Evolutionary conservation across 2,113 vertebrate genomes (phyloP), one percentile per base, ranked within the genome.

Genomic region (Dryoscopus gambensis): DNA sequence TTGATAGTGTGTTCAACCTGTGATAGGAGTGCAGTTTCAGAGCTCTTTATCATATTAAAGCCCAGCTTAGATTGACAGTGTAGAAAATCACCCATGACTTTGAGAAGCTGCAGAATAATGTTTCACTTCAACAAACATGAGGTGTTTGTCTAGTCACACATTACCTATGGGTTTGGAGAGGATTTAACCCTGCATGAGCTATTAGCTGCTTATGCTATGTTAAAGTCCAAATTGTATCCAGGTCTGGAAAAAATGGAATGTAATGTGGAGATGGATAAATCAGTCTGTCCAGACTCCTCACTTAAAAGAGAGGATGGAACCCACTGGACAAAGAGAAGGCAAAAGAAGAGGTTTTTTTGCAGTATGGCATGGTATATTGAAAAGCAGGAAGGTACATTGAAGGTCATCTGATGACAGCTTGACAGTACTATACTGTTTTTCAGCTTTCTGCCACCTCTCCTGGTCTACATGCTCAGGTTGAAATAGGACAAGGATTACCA

Each of bases 41-140:
- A 88, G 85, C 79, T 95, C 82, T 93, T 93, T 87, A 95, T 96
- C 82, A 92, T 93, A 91, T 94, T 96, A 94, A 93, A 96, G 59
- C 79, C 65, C 3, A 1, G n/a, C 47, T 95, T 84, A 82, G 93
- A 96, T 27, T 91, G 92, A 96, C 87, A 96, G 90, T 25, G 82
- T 85, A 88, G 82, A 96, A 97, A 95, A 97, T 96, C 90, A 90
- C 42, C 60, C 31, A 40, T 77, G 95, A 93, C 95, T 93, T 93
- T 90, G 90, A 96, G 84, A 94, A 94, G 75, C 68, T 86, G 68
- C 67, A 60, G 82, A 87, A 87, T 82, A 80, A 89, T 68, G 76
- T 85, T 95, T 80, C 78, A 56, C 47, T 80, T 90, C 90, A 90
- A 55, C 63, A 67, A 86, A 90, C 59, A 80, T 30, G 68, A 85